Conservation (phyloP, 2,797 vertebrate species). For the Sebastes vulpes region DNA sequence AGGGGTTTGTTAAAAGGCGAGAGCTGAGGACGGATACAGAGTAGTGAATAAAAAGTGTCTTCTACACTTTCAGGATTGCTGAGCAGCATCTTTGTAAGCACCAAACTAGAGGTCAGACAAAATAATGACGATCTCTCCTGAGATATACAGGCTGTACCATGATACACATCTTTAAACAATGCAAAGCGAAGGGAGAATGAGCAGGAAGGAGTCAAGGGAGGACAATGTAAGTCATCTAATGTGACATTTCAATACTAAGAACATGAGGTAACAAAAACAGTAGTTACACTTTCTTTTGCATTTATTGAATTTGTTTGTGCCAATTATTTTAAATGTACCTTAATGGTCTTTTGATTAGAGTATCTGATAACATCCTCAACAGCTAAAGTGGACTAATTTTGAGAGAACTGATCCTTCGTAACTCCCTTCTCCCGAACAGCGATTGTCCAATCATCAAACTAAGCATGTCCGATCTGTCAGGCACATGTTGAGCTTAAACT, state of each 20-base stretch:
- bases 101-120: not conserved
- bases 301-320: not conserved
- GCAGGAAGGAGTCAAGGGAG: not conserved
- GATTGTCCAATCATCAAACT: not conserved
- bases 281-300: not conserved
- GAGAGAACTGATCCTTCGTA: not conserved
- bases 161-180: not conserved
- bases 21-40: slow-evolving; percentile 4
- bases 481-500: not conserved
- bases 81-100: slow-evolving; percentile 3
- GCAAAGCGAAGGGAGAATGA: not conserved
- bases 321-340: too few species aligned
- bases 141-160: not conserved
- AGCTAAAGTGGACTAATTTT: too few species aligned
- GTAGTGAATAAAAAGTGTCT: not conserved
- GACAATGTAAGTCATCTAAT: not conserved
- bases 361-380: too few species aligned
- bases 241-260: not conserved
- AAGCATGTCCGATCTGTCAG: not conserved
- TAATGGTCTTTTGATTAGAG: too few species aligned
- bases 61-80: slow-evolving; percentile 9
- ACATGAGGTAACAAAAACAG: not conserved
- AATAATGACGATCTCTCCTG: not conserved
- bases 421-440: not conserved
- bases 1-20: not conserved